A percentile compares a stretch with the other conserved stretches of the same genome.
Evolutionary conservation across 2,888 invertebrate genomes (phyloP).

Genomic region (Drosophila cognata): DNA sequence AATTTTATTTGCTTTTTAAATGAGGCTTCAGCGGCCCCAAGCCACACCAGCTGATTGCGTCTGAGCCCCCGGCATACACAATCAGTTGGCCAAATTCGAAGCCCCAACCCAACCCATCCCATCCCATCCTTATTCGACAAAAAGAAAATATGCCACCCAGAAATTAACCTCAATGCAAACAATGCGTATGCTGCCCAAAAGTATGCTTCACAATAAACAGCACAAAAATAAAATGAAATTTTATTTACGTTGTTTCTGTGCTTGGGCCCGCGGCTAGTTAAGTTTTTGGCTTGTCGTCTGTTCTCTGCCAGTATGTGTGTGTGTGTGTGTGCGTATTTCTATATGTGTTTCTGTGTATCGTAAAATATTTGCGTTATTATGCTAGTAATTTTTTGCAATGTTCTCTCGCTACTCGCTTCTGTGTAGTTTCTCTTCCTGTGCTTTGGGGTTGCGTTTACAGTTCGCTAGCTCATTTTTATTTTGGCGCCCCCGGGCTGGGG

Average conservation of each 20-base stretch:
- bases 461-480: conserved; percentile 77
- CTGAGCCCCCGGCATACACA: conserved; percentile 65
- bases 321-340: conserved; percentile 25
- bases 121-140: neutral
- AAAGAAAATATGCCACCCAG: conserved; percentile 21
- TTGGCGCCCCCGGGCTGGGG: conserved; percentile 55
- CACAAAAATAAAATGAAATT: conserved; percentile 64
- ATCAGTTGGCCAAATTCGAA: conserved; percentile 60
- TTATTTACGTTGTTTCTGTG: conserved; percentile 75
- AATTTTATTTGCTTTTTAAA: conserved; percentile 80
- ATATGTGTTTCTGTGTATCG: conserved; percentile 55
- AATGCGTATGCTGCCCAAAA: conserved; percentile 66
- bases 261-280: conserved; percentile 74
- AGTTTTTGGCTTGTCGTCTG: conserved; percentile 76
- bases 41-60: conserved; percentile 74
- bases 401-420: conserved; percentile 21
- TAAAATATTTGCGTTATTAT: conserved; percentile 81
- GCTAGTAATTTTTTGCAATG: conserved; percentile 72
- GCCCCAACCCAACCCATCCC: neutral
- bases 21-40: conserved; percentile 69
- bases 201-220: conserved; percentile 35
- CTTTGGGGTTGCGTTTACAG: conserved; percentile 45
- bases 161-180: conserved; percentile 79
- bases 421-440: conserved; percentile 19
- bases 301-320: neutral